Evolutionary conservation across 2,888 invertebrate species (phyloP).

Genomic region (Ptycholaimellus sp.): DNA sequence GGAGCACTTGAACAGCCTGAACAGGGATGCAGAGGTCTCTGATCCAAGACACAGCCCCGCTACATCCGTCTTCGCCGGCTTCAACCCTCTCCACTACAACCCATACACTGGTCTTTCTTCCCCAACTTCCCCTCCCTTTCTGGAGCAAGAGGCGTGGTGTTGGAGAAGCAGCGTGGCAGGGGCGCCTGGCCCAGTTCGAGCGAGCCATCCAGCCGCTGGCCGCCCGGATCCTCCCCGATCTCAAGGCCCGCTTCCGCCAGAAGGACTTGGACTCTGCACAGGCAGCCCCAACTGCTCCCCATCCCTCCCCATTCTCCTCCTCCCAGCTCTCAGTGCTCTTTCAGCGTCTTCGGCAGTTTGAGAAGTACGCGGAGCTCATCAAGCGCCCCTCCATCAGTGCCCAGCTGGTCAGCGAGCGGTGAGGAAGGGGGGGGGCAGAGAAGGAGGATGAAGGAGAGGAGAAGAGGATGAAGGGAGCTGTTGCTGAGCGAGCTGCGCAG

Average conservation of each 20-base stretch:
- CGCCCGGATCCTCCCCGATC: constrained; percentile 49
- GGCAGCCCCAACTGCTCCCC: constrained; percentile 27
- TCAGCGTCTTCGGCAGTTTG: constrained; percentile 61
- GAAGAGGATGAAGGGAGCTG: neutral
- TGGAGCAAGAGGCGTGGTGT: too few relatives aligned
- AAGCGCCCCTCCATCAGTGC: constrained; percentile 37
- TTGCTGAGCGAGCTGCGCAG: constrained; percentile 44
- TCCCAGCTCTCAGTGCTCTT: constrained; percentile 15
- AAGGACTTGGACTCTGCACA: constrained; percentile 43
- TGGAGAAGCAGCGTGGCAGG: constrained; percentile 44
- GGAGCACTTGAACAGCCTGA: constrained; percentile 47
- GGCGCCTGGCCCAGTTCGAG: constrained; percentile 46
- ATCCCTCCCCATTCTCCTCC: constrained; percentile 1
- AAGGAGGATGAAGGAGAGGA: too few relatives aligned
- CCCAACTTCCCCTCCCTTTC: too few relatives aligned
- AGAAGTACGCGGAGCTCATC: constrained; percentile 60
- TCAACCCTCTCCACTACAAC: constrained; percentile 44
- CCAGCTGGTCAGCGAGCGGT: constrained; percentile 32
- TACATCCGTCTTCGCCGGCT: constrained; percentile 44
- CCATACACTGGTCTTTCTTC: too few relatives aligned
- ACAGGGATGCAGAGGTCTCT: constrained; percentile 43
- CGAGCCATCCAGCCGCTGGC: constrained; percentile 49
- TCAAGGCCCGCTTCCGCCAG: constrained; percentile 46
- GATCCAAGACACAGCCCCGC: constrained; percentile 42
- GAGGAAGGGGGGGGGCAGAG: neutral